Conservation (phyloP, 2,888 invertebrate species). For the Aspidiotus rigidus region DNA sequence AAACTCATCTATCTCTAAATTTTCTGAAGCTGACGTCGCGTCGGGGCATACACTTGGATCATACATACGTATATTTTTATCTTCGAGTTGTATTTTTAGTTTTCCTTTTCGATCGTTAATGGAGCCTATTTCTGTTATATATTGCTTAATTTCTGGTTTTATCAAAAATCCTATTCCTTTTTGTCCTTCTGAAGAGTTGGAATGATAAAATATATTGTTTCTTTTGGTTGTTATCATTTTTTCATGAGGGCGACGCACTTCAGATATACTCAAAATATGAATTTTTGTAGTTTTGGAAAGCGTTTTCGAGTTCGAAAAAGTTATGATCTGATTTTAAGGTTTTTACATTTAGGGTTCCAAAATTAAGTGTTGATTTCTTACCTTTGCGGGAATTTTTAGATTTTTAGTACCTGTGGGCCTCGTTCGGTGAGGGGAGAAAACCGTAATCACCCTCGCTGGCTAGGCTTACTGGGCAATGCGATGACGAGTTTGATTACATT, state of each 20-base stretch:
- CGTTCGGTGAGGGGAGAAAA: background rate
- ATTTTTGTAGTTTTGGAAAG: background rate
- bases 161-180: background rate
- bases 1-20: background rate
- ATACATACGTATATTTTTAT: background rate
- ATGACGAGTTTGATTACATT: background rate
- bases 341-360: constrained; percentile 8
- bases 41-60: background rate
- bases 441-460: background rate
- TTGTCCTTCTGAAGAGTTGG: background rate
- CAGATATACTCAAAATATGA: background rate
- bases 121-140: background rate
- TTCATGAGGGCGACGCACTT: background rate
- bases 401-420: background rate
- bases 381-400: background rate
- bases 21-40: background rate
- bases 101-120: background rate
- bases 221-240: background rate
- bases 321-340: background rate
- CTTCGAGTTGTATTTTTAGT: background rate
- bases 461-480: background rate
- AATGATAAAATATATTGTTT: background rate
- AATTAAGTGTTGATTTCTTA: background rate
- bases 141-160: background rate
- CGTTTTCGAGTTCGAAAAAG: constrained; percentile 7